A percentile compares a stretch with the other conserved stretches of the same genome.
These are phyloP conservation scores for Cheilosia variabilis DNA, from an alignment of 2,888 invertebrate species.

Conservation along the genomic window DNA sequence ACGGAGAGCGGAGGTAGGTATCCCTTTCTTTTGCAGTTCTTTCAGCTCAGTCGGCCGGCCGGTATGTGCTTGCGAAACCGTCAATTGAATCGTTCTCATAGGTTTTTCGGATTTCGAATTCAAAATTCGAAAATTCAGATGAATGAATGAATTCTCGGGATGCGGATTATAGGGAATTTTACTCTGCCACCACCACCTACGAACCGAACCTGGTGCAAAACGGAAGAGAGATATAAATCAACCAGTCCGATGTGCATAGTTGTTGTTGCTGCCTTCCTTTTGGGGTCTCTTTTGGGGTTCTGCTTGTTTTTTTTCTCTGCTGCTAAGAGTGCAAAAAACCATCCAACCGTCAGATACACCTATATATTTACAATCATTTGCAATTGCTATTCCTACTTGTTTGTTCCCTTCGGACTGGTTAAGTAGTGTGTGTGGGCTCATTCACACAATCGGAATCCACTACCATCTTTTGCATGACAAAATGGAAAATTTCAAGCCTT, in stretches of 20 bases:
- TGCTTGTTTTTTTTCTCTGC: slow-evolving; percentile 7
- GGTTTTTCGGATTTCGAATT: slow-evolving; percentile 33
- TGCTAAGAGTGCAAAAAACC: slow-evolving; percentile 42
- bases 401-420: not conserved
- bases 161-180: slow-evolving; percentile 47
- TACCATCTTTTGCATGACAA: slow-evolving; percentile 43
- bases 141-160: slow-evolving; percentile 51
- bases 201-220: slow-evolving; percentile 29
- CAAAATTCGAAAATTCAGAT: slow-evolving; percentile 27
- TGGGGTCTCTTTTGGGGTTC: slow-evolving; percentile 20
- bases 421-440: slow-evolving; percentile 20
- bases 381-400: slow-evolving; percentile 57
- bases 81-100: slow-evolving; percentile 67
- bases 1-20: not conserved
- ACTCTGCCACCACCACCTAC: slow-evolving; percentile 46
- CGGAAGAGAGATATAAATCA: slow-evolving; percentile 69
- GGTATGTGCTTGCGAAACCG: slow-evolving; percentile 33
- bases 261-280: slow-evolving; percentile 24
- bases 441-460: not conserved
- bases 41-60: not conserved
- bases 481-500: slow-evolving; percentile 62
- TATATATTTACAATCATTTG: slow-evolving; percentile 32
- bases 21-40: not conserved
- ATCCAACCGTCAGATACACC: slow-evolving; percentile 50
- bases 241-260: slow-evolving; percentile 37